Conservation (phyloP, 2,797 vertebrate genomes). For the Gadopsis marmoratus region DNA sequence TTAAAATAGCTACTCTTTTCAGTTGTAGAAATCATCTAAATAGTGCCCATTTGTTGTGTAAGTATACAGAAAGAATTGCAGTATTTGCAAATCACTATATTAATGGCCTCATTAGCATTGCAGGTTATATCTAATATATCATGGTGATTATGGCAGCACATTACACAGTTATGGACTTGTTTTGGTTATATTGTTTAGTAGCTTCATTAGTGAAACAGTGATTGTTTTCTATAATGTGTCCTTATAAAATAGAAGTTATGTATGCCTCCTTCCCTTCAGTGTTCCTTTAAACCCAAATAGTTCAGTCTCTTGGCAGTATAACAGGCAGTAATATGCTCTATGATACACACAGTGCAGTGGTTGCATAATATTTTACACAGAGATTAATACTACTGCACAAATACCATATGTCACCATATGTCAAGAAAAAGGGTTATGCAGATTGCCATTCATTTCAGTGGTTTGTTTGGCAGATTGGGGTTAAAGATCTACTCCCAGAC, state of each 20-base stretch:
- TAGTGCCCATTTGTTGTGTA: slow-evolving; percentile 9
- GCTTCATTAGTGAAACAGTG: slow-evolving; percentile 42
- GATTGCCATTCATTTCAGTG: background rate
- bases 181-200: slow-evolving; percentile 38
- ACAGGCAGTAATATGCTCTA: background rate
- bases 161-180: slow-evolving; percentile 21
- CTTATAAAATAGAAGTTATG: background rate
- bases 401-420: background rate
- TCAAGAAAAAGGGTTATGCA: slow-evolving; percentile 3
- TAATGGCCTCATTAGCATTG: slow-evolving; percentile 39
- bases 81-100: slow-evolving; percentile 14
- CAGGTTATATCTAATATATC: slow-evolving; percentile 36
- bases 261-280: background rate
- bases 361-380: slow-evolving; percentile 11
- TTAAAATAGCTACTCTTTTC: background rate
- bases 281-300: slow-evolving; percentile 20
- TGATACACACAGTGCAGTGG: slow-evolving; percentile 9
- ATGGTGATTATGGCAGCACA: slow-evolving; percentile 32
- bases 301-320: slow-evolving; percentile 24
- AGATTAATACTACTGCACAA: slow-evolving; percentile 5
- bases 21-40: background rate
- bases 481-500: background rate
- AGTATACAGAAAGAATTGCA: background rate
- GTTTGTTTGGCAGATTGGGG: background rate
- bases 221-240: slow-evolving; percentile 17